Base-by-base conservation (phyloP, 2,888 invertebrate species). In the Nomada flava region DNA sequence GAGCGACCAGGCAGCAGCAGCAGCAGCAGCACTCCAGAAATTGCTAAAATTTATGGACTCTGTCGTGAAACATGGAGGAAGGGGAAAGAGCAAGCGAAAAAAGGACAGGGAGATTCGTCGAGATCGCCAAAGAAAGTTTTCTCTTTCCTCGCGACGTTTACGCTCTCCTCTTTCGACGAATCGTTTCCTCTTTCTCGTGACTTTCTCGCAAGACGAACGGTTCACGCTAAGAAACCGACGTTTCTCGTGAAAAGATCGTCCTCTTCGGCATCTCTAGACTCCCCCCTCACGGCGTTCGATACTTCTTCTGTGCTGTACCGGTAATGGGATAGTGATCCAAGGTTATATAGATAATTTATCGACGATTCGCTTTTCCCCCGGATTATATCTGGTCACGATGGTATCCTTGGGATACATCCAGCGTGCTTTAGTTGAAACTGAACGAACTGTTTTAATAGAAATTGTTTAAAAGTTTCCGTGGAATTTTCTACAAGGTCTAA, bases 31-130 rank as follows among this genome's bases (percentile, higher is more conserved):
- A 90, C 89, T 91, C 88, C 85, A 86, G 89, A 89, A 90, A 90
- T 90, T 88, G 89, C 89, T 84, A 87, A 89, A 90, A 90, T 90
- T 91, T 90, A 91, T 88, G 88, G 87, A 86, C 89, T 85, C 85
- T 73, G 74, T 59, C 63, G 71, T 59, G 71, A 60, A 53, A 65
- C 63, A 69, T n/a, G 76, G 62, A 53, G 53, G 44, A 68, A 59
- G 70, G 36, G 69, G 67, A 64, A 26, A 42, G 57, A 63, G 11
- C n/a, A n/a, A 29, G 62, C n/a, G 65, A 71, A 52, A 42, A 50
- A 59, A 67, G 53, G 63, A 74, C 59, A 75, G 76, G 78, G 73
- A 72, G 64, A 84, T 84, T 76, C 70, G 57, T 83, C 76, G 67
- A 74, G 87, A 83, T 79, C 80, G 83, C 74, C 72, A 60, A 73